phyloP scores from a whole-genome alignment of 2,888 invertebrate species.

The Acanthoscelides obtectus region DNA sequence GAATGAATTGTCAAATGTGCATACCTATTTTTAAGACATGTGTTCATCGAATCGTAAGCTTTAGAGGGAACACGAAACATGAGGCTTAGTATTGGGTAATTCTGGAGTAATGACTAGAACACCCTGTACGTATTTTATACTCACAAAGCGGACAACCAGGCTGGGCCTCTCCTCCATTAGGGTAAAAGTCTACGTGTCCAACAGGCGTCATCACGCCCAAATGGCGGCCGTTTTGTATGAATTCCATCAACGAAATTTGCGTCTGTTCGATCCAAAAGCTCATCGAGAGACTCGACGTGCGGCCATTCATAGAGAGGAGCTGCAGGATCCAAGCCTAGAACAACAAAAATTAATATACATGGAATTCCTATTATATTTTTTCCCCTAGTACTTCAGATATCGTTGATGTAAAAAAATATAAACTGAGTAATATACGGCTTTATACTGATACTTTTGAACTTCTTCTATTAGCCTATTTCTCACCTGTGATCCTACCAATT shows the following conservation, averaged over 20 bases:
- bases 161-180: slow-evolving; percentile 56
- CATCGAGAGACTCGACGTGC: slow-evolving; percentile 32
- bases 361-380: no score
- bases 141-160: slow-evolving; percentile 50
- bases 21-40: no score
- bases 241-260: slow-evolving; percentile 54
- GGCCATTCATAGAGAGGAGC: slow-evolving; percentile 49
- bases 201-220: slow-evolving; percentile 45
- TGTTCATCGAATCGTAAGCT: no score
- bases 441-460: no score
- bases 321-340: slow-evolving; percentile 53
- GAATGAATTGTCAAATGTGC: no score
- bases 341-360: not conserved
- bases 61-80: no score
- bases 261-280: slow-evolving; percentile 49
- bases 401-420: no score
- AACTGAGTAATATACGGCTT: no score
- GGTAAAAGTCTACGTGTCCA: slow-evolving; percentile 57
- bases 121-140: slow-evolving; percentile 17
- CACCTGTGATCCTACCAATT: slow-evolving; percentile 47
- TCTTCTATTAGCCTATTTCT: not conserved
- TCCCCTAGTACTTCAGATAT: no score
- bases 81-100: no score
- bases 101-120: no score
- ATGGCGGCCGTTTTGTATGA: slow-evolving; percentile 52